Evolutionary conservation across 1,140 invertebrate species (phyloP), one percentile per base, ranked within the genome.

Genomic region (Meloidogyne hapla): DNA sequence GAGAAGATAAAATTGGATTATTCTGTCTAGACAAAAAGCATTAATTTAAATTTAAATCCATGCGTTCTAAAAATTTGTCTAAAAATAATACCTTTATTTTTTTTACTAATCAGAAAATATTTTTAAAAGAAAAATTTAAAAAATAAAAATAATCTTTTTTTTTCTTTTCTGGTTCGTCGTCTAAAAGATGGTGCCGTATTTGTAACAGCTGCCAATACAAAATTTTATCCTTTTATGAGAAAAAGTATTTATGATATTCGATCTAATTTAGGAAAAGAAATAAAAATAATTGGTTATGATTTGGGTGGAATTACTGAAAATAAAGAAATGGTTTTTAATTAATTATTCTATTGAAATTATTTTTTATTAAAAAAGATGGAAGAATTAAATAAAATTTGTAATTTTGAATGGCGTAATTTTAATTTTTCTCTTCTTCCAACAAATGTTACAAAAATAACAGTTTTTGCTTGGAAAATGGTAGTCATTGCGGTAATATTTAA

Each of bases 401-500:
- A 42, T 38, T 26, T 70, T 42, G 69, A 70, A 45, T 70, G 28
- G 15, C 38, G 40, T 5, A 33, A 62, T 25, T 70, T 70, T 23
- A 45, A 70, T 70, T 70, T 70, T 23, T 40, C 69, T 21, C 15
- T 40, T 33, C 56, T 70, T 21, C 69, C 69, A 56, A 6, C 1
- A 70, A 45, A 13, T 23, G 69, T 70, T 9, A 42, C n/a, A 42
- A 26, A 26, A 45, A 12, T 63, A 13, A 33, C 28, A 28, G 33
- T n/a, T 45, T 70, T 70, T 45, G 15, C 69, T 15, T 70, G 69
- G 69, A 70, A 70, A 70, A 70, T 70, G 13, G 69, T 56, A 33
- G 63, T 70, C 1, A 70, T 70, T 38, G 69, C 69, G 38, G 69
- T 70, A 45, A 62, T 28, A 42, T 15, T 33, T 28, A 33, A 33